Percentiles rank a stretch among this genome's conserved stretches.
Conservation (phyloP, 2,797 vertebrate genomes). For the Myotis daubentonii region DNA sequence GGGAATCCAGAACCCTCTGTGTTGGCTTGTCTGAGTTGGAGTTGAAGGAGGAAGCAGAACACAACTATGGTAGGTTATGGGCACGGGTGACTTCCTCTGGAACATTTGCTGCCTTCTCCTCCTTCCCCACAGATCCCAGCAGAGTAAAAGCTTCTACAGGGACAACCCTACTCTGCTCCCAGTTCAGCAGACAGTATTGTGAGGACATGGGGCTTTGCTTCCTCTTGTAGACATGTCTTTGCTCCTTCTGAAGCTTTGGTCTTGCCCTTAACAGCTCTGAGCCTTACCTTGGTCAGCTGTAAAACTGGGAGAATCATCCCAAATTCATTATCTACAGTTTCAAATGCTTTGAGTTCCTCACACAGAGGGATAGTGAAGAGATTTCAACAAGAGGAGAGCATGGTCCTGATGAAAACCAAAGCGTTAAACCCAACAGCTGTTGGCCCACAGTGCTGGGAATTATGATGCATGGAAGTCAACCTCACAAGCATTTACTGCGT, state of each 20-base stretch:
- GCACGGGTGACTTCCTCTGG: background rate
- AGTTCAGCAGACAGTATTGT: background rate
- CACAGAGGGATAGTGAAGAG: background rate
- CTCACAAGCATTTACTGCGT: background rate
- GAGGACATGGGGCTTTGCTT: background rate
- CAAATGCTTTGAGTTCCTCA: background rate
- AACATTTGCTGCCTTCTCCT: background rate
- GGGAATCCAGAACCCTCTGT: background rate
- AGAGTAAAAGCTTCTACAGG: background rate
- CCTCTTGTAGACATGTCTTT: background rate
- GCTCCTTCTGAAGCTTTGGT: background rate
- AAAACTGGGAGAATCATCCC: background rate
- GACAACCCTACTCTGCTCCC: background rate
- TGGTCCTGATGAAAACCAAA: background rate
- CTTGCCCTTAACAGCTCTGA: background rate
- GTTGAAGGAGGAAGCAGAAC: background rate
- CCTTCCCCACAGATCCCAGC: background rate
- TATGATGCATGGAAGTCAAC: background rate
- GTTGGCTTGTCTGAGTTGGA: background rate
- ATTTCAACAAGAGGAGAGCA: background rate
- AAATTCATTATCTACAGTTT: background rate
- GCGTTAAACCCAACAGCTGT: background rate
- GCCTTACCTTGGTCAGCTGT: background rate
- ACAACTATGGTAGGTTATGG: background rate
- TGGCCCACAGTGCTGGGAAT: background rate